These are phyloP conservation scores for Natator depressus DNA, from an alignment of 2,113 vertebrate species.

Conservation along the genomic window DNA sequence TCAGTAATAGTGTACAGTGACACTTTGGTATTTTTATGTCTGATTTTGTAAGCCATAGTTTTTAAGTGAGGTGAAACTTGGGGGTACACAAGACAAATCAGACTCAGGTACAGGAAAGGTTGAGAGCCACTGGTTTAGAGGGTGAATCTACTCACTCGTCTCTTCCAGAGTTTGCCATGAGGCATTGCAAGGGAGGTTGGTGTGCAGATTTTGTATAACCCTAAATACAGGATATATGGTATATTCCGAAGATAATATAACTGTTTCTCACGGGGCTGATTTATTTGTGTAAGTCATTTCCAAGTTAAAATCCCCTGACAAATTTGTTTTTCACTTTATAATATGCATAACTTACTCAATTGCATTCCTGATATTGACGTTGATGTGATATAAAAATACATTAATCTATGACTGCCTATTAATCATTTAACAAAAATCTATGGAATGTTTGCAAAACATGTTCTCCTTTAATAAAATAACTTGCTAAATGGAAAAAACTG, in stretches of 20 bases:
- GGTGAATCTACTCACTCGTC: not conserved
- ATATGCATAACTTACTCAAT: not conserved
- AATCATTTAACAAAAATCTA: not conserved
- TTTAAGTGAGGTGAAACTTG: too few relatives aligned
- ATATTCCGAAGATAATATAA: not conserved
- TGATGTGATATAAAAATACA: not conserved
- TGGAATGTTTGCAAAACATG: not conserved
- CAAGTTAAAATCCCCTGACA: not conserved
- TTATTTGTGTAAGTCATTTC: not conserved
- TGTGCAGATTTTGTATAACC: not conserved
- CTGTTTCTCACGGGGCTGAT: not conserved
- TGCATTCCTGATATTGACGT: not conserved
- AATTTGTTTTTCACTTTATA: not conserved
- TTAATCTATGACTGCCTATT: not conserved
- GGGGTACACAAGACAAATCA: too few relatives aligned
- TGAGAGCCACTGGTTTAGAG: not conserved
- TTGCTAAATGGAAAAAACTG: not conserved
- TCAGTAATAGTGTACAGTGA: too few relatives aligned
- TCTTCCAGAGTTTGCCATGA: not conserved
- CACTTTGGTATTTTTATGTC: too few relatives aligned
- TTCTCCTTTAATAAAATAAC: constrained; percentile 6
- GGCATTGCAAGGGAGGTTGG: not conserved
- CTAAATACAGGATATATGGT: not conserved
- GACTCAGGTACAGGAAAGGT: too few relatives aligned
- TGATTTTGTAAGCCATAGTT: too few relatives aligned